Evolutionary conservation across 2,888 invertebrate genomes (phyloP).

Genomic region (Steinernema hermaphroditum): DNA sequence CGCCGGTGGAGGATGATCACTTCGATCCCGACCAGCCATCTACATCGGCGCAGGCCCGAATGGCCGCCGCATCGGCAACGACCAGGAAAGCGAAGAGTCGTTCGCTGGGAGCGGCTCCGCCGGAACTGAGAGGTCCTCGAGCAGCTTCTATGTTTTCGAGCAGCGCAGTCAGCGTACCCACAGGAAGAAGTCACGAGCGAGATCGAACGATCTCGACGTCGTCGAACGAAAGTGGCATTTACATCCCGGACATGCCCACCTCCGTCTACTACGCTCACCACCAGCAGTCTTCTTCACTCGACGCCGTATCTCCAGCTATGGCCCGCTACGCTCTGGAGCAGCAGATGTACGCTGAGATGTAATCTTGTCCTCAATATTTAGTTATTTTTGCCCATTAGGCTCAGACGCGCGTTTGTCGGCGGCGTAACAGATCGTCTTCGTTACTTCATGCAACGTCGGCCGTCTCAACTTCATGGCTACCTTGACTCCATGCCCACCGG

Average conservation of each 20-base stretch:
- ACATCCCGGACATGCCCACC: constrained; percentile 52
- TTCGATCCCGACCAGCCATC: constrained; percentile 24
- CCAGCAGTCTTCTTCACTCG: constrained; percentile 6
- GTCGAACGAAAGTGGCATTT: constrained; percentile 33
- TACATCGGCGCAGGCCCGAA: constrained; percentile 7
- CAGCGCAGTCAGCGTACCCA: constrained; percentile 13
- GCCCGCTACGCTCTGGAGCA: constrained; percentile 14
- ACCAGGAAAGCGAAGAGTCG: constrained; percentile 22
- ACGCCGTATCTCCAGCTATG: constrained; percentile 15
- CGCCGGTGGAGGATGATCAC: constrained; percentile 6
- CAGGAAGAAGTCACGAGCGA: constrained; percentile 4
- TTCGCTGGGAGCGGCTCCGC: background rate
- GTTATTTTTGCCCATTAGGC: background rate
- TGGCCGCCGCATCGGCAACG: background rate
- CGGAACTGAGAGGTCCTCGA: background rate
- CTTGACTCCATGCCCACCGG: background rate
- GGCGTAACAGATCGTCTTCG: constrained; percentile 19
- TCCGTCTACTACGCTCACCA: constrained; percentile 46
- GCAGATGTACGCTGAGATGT: background rate
- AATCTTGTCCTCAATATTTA: background rate
- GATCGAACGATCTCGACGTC: constrained; percentile 20
- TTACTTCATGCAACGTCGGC: constrained; percentile 17
- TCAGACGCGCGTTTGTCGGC: constrained; percentile 20
- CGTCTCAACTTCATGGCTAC: constrained; percentile 7
- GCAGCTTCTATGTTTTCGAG: constrained; percentile 13